Base-by-base conservation (phyloP, 30 jellyfish, hydroid and myxozoan species). In the Cassiopea andromeda region DNA sequence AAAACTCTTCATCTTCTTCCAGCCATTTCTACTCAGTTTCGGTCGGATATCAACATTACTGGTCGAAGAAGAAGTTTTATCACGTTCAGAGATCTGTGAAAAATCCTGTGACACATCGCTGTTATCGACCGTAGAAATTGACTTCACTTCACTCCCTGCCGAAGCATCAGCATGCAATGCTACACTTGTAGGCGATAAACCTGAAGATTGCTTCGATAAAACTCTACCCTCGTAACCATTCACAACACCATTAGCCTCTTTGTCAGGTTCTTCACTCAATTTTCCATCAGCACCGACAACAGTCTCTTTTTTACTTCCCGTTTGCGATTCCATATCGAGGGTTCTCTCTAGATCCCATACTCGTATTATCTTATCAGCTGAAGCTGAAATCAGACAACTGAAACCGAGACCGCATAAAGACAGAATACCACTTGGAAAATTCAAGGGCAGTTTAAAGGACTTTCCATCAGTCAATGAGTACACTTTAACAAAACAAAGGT, bases 331-430 rank as follows among this genome's bases (percentile, higher is more conserved):
- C 59, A 48, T 46, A 19, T 77, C 92, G 79, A 70, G 84, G 80
- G 70, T 89, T 57, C 94, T 69, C 49, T 89, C 96, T 47, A 89
- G 84, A 77, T 90, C 83, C 97, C 97, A 90, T 69, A 90, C 93
- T 13, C 97, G 71, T 61, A 90, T 82, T 1, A 82, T 90, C 60
- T 90, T 90, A 61, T 90, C 97, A 48, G 85, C 72, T 27, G 97
- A 90, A 19, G 97, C 80, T 38, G 97, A 82, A 10, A 90, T 81
- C 14, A 90, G 49, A 69, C 92, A 77, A 1, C 44, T 83, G 61
- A 77, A 78, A 7, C 93, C 85, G 47, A 59, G 74, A 46, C 90
- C 90, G 57, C 90, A 80, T 27, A 90, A 48, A n/a, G 90, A 66
- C 12, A 60, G 57, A 38, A 90, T 80, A 0, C 90, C 67, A 69